Base-by-base conservation (phyloP, 2,888 invertebrate species). In the Drosophila monieri region DNA sequence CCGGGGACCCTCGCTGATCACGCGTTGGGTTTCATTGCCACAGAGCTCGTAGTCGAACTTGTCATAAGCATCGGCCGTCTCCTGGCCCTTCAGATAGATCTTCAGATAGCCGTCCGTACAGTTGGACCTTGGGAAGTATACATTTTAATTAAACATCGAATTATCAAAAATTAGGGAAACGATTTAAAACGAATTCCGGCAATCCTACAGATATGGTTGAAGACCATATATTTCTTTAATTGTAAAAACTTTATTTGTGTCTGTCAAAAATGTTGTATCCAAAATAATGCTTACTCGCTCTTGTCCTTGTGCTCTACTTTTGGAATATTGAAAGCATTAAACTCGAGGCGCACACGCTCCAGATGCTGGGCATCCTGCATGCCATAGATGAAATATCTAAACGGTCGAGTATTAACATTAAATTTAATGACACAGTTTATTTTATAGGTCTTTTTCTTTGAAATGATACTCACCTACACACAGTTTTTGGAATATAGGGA, bases 311-410 rank as follows among this genome's bases (percentile, higher is more conserved):
- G 88, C 78, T 91, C 92, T 79, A 95, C 95, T 92, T 95, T 96
- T 54, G 98, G 97, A 93, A 99, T 97, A 91, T 96, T 96, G 93
- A 98, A 98, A 91, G 95, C 94, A 76, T 94, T 93, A 92, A 99
- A 98, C 89, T 96, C 95, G 81, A 99, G 93, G 78, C 95, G 95
- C 74, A 98, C 98, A 90, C 98, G 94, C 92, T 99, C 99, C 91
- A 99, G 94, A 92, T 98, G 96, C 92, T 98, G 98, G 74, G 96
- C 95, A 93, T 99, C 99, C 93, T 99, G 98, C 94, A 99, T 96
- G 88, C 98, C 98, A 92, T 99, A 99, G 92, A 99, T 96, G 93
- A 98, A 98, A 93, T 98, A 99, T 93, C 94, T 94, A 61, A 1
- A 37, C 32, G 0, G n/a, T 3, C 1, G 3, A 8, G 2, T 6